These are phyloP conservation scores for Caenorhabditis sulstoni DNA, from an alignment of 2,888 invertebrate genomes.

Conservation along the genomic window DNA sequence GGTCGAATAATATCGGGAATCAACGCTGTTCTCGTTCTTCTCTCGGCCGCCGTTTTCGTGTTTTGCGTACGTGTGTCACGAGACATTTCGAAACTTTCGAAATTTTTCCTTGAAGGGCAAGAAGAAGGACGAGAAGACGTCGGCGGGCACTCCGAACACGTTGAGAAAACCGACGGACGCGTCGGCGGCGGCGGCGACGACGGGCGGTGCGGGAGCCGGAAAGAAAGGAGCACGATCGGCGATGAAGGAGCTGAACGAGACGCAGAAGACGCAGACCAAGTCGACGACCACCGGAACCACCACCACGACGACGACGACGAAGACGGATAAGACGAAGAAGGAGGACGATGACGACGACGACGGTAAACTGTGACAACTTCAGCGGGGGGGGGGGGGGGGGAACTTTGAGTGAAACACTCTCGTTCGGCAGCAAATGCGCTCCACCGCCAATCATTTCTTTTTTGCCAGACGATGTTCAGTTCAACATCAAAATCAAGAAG, in stretches of 20 bases:
- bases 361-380: too few relatives aligned
- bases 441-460: background rate
- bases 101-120: slow-evolving; percentile 3
- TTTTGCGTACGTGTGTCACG: too few relatives aligned
- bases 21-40: too few relatives aligned
- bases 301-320: background rate
- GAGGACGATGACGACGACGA: slow-evolving; percentile 19
- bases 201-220: background rate
- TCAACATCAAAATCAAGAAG: slow-evolving; percentile 47
- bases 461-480: slow-evolving; percentile 31
- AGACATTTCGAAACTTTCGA: background rate
- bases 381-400: too few relatives aligned
- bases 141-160: background rate
- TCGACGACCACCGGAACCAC: background rate
- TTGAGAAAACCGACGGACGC: background rate
- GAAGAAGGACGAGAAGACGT: slow-evolving; percentile 2
- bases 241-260: background rate
- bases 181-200: too few relatives aligned
- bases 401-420: too few relatives aligned
- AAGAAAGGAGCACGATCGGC: background rate
- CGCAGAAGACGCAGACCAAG: background rate
- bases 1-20: too few relatives aligned
- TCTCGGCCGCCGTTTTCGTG: too few relatives aligned
- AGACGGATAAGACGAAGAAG: background rate
- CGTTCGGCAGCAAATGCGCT: too few relatives aligned